phyloP scores from a whole-genome alignment of 2,113 vertebrate species.

The Prolemur simus region DNA sequence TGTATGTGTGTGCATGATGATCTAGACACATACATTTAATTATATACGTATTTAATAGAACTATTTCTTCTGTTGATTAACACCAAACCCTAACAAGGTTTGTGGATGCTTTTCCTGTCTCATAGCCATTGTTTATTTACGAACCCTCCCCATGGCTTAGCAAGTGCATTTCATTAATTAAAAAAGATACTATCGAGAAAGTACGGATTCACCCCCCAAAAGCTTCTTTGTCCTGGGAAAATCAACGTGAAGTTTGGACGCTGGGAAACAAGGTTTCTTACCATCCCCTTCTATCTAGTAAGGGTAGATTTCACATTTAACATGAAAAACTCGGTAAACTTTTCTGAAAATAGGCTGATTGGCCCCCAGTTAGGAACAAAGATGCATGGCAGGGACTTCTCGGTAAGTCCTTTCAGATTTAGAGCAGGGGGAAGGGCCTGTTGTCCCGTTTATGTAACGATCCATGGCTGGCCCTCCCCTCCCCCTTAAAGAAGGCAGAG shows the following conservation, averaged over 20 bases:
- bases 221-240: neutral
- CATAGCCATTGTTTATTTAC: neutral
- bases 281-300: rapidly evolving
- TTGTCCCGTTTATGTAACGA: neutral
- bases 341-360: neutral
- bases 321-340: neutral
- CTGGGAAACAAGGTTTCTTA: neutral
- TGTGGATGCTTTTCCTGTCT: neutral
- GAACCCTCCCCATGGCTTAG: neutral
- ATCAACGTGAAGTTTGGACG: neutral
- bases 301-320: neutral
- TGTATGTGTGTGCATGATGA: neutral
- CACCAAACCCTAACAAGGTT: neutral
- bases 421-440: neutral
- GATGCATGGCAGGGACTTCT: neutral
- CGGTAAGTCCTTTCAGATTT: neutral
- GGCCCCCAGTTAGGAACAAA: neutral
- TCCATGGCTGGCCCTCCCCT: rapidly evolving
- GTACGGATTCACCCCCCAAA: neutral
- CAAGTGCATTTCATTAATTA: neutral
- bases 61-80: neutral
- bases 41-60: neutral
- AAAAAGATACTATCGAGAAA: neutral
- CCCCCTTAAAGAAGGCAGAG: neutral
- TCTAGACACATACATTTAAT: neutral